These are phyloP conservation scores for Phortica okadai DNA, from an alignment of 2,888 invertebrate species.

Conservation along the genomic window DNA sequence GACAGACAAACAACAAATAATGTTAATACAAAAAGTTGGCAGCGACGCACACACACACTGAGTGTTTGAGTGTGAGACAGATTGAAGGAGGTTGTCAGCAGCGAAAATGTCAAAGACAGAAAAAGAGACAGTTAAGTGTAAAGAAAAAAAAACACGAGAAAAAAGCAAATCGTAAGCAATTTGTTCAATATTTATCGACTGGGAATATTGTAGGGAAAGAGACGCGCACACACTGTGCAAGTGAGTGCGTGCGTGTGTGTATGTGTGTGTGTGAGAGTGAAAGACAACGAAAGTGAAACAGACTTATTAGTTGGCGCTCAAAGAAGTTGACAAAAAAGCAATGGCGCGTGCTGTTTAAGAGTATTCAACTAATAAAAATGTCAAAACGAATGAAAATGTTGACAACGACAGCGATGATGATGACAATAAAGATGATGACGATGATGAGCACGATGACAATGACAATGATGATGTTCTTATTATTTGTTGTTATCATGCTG, in stretches of 20 bases:
- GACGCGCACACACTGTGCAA: slow-evolving; percentile 35
- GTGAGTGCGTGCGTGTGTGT: slow-evolving; percentile 30
- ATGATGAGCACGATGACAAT: not conserved
- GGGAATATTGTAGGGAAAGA: slow-evolving; percentile 42
- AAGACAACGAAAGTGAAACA: slow-evolving; percentile 56
- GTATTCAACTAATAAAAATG: slow-evolving; percentile 71
- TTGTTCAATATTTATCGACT: slow-evolving; percentile 59
- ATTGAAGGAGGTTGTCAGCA: not conserved
- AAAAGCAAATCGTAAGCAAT: slow-evolving; percentile 51
- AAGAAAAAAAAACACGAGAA: slow-evolving; percentile 8
- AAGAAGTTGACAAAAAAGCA: slow-evolving; percentile 46
- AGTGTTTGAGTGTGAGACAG: not conserved
- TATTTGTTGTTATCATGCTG: slow-evolving; percentile 25
- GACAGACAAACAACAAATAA: slow-evolving; percentile 11
- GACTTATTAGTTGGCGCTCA: slow-evolving; percentile 61
- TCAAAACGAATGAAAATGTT: slow-evolving; percentile 71
- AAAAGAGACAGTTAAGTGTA: slow-evolving; percentile 37
- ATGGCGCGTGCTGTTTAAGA: slow-evolving; percentile 70
- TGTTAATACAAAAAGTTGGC: slow-evolving; percentile 11
- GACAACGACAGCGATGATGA: slow-evolving; percentile 59
- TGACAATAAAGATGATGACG: slow-evolving; percentile 18
- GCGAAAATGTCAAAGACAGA: slow-evolving; percentile 2
- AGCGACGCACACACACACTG: not conserved
- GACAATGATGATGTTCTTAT: slow-evolving; percentile 19
- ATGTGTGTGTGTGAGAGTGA: slow-evolving; percentile 23